Percentiles rank a stretch among this genome's conserved stretches.
Conservation (phyloP, 1,140 invertebrate species). For the Holotrichia oblita region DNA sequence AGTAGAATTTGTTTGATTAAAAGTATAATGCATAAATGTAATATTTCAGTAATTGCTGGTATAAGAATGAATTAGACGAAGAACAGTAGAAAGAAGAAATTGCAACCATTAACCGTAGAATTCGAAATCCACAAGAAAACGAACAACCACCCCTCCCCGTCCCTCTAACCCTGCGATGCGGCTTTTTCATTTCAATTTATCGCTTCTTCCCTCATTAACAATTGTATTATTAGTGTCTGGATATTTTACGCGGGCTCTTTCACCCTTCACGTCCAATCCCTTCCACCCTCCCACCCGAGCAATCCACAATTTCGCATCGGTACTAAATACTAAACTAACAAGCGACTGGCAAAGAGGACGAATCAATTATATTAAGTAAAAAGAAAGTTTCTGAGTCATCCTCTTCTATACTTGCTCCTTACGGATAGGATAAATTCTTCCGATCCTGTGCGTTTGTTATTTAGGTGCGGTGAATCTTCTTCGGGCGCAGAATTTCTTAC, state of each 20-base stretch:
- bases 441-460: background rate
- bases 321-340: conserved; percentile 16
- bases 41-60: too few species aligned
- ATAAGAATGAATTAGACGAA: conserved; percentile 2
- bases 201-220: conserved; percentile 16
- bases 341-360: background rate
- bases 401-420: too few species aligned
- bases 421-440: conserved; percentile 4
- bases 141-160: background rate
- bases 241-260: too few species aligned
- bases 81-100: background rate
- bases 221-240: conserved; percentile 8
- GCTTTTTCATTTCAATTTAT: conserved; percentile 9
- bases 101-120: background rate
- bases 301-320: too few species aligned
- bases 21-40: too few species aligned
- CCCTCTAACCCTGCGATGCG: background rate
- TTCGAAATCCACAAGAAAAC: background rate
- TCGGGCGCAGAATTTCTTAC: background rate
- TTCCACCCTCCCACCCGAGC: background rate
- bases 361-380: conserved; percentile 27
- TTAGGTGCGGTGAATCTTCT: too few species aligned
- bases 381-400: conserved; percentile 10
- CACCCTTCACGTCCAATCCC: too few species aligned
- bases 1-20: too few species aligned